These are phyloP conservation scores for Alauda arvensis DNA, from an alignment of 2,797 vertebrate genomes.

Conservation along the genomic window DNA sequence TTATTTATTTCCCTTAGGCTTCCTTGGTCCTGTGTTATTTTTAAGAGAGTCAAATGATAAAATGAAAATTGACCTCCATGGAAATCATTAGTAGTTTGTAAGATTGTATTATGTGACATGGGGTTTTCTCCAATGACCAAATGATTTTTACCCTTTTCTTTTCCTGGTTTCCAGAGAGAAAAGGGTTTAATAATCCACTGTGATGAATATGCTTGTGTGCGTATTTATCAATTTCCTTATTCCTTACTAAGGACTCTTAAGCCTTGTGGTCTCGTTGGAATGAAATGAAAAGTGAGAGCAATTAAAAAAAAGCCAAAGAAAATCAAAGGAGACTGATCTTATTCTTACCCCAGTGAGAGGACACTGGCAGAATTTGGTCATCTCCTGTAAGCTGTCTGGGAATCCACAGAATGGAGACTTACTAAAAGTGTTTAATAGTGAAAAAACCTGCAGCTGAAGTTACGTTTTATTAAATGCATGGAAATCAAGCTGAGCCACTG, in stretches of 20 bases:
- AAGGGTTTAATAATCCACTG: neutral
- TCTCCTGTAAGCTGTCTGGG: neutral
- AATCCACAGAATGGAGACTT: neutral
- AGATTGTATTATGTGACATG: neutral
- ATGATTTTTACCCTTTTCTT: neutral
- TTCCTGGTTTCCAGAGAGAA: neutral
- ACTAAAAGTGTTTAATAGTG: neutral
- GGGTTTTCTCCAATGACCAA: neutral
- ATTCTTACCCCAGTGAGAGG: neutral
- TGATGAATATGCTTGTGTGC: neutral
- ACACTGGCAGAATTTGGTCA: neutral
- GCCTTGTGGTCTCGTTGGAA: neutral
- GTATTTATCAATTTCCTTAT: neutral
- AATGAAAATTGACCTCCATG: neutral
- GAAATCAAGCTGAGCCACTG: neutral
- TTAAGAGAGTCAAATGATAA: neutral
- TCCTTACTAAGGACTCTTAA: neutral
- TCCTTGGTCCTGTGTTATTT: neutral
- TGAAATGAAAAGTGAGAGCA: neutral
- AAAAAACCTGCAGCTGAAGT: neutral
- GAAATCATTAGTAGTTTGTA: constrained; percentile 13
- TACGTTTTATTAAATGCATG: neutral
- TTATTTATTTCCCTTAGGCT: constrained; percentile 24
- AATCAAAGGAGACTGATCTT: neutral
- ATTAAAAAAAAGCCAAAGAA: neutral